A percentile compares a stretch with the other conserved stretches of the same genome.
These are phyloP conservation scores for Troilus luridus DNA, from an alignment of 2,888 invertebrate species.

Conservation along the genomic window DNA sequence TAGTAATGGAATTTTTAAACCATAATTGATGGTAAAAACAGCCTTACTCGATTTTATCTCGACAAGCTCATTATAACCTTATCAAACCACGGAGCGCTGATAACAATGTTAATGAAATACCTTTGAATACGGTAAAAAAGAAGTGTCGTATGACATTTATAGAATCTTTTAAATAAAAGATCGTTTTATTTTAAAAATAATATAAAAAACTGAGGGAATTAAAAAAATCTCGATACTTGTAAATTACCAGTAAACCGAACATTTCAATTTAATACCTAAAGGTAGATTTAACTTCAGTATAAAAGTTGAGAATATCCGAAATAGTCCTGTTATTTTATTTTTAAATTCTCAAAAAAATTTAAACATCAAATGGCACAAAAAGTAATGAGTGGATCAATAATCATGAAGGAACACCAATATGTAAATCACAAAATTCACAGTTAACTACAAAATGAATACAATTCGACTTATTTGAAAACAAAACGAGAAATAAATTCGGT, in stretches of 20 bases:
- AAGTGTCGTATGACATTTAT: neutral
- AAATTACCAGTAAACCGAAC: neutral
- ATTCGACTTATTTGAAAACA: neutral
- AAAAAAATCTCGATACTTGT: neutral
- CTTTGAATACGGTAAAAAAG: neutral
- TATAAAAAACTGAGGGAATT: neutral
- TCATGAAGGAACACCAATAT: neutral
- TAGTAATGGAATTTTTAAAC: neutral
- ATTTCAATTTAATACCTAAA: neutral
- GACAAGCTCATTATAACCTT: conserved; percentile 45
- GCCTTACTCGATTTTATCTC: neutral
- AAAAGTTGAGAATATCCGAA: neutral
- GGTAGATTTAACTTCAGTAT: neutral
- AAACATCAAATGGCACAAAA: neutral
- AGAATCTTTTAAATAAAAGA: neutral
- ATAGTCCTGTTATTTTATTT: too few species aligned
- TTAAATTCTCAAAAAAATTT: too few species aligned
- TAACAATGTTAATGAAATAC: neutral
- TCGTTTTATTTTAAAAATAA: neutral
- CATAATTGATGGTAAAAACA: neutral
- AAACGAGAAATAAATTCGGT: neutral
- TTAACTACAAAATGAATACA: neutral
- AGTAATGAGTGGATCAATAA: neutral
- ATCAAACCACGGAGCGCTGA: conserved; percentile 26
- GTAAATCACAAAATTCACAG: neutral